Base-by-base conservation (phyloP, 2,113 vertebrate genomes). In the Morone chrysops region DNA sequence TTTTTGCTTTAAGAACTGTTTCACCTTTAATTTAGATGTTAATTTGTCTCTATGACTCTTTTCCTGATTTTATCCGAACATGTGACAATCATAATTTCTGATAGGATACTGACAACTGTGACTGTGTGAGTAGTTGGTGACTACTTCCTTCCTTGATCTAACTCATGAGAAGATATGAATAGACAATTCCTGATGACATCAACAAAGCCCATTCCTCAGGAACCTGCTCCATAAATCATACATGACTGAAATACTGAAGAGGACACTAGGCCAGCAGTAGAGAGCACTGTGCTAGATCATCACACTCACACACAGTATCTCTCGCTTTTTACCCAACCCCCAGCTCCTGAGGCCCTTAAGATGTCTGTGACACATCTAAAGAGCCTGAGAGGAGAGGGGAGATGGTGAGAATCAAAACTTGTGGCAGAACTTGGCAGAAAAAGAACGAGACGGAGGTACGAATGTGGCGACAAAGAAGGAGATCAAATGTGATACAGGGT, bases 201-300 rank as follows among this genome's bases (percentile, higher is more conserved):
- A 87, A 91, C 79, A 78, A 82, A 76, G 72, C 31, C 75, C 62
- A 43, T 84, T 83, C 61, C 72, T 80, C 85, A 80, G 83, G 67
- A 90, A 83, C 56, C 79, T 73, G 71, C 81, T 68, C 63, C 61
- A 92, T 92, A 86, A 93, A 92, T 92, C 83, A 76, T 86, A 86
- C 75, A 84, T 90, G 84, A 82, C 62, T 67, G 62, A 86, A 41
- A 59, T 53, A 78, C 63, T 75, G 80, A 81, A 50, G 77, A 83
- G 78, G 56, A 89, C 84, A 83, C 5, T 8, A 59, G 75, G 67
- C 69, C 36, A 69, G 86, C 62, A 69, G 76, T 40, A 75, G 68
- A 76, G 51, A 82, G 50, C 51, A 31, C 20, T 61, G 65, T 78
- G 70, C 76, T 75, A 59, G 81, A 80, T 83, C 59, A 86, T 87